Conservation (phyloP, 2,113 vertebrate species). For the Thinocorus orbignyianus region DNA sequence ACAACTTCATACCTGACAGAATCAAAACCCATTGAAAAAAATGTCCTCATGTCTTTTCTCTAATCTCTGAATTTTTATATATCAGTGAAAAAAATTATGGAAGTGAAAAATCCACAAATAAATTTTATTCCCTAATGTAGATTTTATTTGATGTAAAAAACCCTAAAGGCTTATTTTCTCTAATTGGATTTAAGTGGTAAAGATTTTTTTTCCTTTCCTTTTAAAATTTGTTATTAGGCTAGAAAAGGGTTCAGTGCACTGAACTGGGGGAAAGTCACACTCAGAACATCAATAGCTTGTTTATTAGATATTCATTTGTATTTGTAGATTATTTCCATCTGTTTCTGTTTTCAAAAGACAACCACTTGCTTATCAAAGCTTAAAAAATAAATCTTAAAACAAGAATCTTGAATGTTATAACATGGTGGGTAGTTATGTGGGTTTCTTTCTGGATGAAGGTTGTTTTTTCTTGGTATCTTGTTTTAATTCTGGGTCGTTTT, state of each 20-base stretch:
- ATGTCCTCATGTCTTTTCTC: neutral
- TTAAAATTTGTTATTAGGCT: neutral
- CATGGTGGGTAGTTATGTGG: neutral
- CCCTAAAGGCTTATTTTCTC: fast-evolving
- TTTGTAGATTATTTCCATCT: neutral
- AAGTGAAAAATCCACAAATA: neutral
- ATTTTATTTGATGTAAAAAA: neutral
- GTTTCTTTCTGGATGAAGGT: too few species aligned
- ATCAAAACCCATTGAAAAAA: neutral
- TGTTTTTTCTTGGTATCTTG: neutral
- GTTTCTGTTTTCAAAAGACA: neutral
- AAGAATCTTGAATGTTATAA: neutral
- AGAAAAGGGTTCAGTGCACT: neutral
- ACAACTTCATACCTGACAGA: neutral
- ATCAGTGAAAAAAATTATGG: neutral
- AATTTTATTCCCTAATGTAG: neutral
- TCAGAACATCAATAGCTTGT: neutral
- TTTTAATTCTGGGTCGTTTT: neutral
- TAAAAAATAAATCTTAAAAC: neutral
- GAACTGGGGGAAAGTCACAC: neutral
- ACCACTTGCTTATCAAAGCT: neutral
- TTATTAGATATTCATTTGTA: neutral
- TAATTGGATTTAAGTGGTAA: neutral
- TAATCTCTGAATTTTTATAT: neutral
- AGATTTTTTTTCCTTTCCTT: neutral